Conservation (phyloP, 2,113 vertebrate genomes). For the Salvelinus namaycush region DNA sequence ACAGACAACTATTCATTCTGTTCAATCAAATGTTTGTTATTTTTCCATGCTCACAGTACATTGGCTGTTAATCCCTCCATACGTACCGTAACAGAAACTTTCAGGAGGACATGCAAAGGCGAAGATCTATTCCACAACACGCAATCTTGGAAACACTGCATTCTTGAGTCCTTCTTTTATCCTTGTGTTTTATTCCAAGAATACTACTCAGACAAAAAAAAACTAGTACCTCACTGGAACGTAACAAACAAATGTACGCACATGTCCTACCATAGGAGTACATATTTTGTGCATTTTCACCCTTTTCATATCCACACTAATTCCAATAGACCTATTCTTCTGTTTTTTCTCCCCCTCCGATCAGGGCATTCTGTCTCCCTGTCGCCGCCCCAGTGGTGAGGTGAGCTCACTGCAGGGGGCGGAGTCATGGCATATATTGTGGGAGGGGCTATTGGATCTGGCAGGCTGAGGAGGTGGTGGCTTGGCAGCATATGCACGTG, state of each 20-base stretch:
- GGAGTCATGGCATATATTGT: not conserved
- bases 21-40: not conserved
- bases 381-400: not conserved
- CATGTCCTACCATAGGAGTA: slow-evolving; percentile 96
- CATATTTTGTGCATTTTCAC: slow-evolving; percentile 27
- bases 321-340: slow-evolving; percentile 43
- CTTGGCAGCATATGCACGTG: slow-evolving; percentile 99
- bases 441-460: slow-evolving; percentile 89
- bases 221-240: slow-evolving; percentile 32
- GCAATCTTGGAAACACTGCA: too few species aligned
- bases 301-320: slow-evolving; percentile 42
- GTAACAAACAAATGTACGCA: slow-evolving; percentile 82
- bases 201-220: slow-evolving; percentile 40
- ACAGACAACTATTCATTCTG: too few species aligned
- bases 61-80: slow-evolving; percentile 16
- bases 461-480: slow-evolving; percentile 92
- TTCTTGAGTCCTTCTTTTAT: slow-evolving; percentile 11
- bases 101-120: not conserved
- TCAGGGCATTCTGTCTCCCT: not conserved
- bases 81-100: slow-evolving; percentile 28
- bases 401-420: not conserved
- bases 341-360: slow-evolving; percentile 1
- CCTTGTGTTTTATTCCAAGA: slow-evolving; percentile 45
- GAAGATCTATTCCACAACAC: too few species aligned
- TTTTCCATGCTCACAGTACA: not conserved